These are phyloP conservation scores for Steinernema scapterisci DNA, from an alignment of 2,888 invertebrate species.

Conservation along the genomic window DNA sequence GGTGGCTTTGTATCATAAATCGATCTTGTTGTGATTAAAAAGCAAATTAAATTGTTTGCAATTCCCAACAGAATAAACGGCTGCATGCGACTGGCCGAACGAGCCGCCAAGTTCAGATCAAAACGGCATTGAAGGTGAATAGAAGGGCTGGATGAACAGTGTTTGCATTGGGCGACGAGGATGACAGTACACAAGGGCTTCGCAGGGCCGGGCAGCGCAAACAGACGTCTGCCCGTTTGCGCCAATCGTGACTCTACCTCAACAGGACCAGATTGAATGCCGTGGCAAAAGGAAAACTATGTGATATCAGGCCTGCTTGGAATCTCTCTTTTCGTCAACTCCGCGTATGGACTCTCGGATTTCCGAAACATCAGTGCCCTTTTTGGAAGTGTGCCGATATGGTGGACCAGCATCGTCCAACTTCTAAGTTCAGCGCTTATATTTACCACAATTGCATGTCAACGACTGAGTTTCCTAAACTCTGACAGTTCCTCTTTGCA, in stretches of 20 bases:
- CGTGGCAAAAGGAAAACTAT: not conserved
- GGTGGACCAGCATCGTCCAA: not conserved
- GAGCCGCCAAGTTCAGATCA: not conserved
- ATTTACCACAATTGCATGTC: not conserved
- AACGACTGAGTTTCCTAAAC: too few relatives aligned
- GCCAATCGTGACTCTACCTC: not conserved
- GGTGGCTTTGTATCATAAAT: too few relatives aligned
- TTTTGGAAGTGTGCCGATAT: not conserved
- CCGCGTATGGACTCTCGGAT: not conserved
- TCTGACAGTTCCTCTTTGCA: too few relatives aligned
- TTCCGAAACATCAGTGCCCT: not conserved
- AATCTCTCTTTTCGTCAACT: not conserved
- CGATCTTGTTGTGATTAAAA: not conserved
- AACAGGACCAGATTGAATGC: not conserved
- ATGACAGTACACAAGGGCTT: conserved; percentile 27
- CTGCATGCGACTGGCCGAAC: not conserved
- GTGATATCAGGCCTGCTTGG: not conserved
- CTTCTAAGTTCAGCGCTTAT: not conserved
- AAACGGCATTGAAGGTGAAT: not conserved
- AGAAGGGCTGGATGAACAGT: not conserved
- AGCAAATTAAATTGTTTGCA: not conserved
- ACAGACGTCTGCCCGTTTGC: conserved; percentile 27
- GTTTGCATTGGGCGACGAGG: conserved; percentile 21
- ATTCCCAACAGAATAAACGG: not conserved
- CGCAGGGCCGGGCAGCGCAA: conserved; percentile 17